Evolutionary conservation across 2,888 invertebrate genomes (phyloP), one percentile per base, ranked within the genome.

Genomic region (Argyresthia goedartella): DNA sequence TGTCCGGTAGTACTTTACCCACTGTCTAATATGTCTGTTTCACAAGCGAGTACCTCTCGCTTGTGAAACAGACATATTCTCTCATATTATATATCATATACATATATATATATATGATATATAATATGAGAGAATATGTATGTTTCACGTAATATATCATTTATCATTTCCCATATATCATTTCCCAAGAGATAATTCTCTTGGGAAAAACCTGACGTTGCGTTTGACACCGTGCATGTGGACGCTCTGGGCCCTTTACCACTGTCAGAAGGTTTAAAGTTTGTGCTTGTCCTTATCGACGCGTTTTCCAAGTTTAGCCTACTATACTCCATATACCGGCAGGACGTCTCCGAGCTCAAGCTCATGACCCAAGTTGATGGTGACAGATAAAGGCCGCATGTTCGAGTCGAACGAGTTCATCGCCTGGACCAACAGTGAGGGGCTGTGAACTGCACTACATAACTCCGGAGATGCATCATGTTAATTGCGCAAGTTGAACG

Each of bases 191-290:
- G n/a, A n/a, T n/a, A n/a, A n/a, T n/a, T n/a, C n/a, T 61, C 58
- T 7, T 60, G 63, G 57, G 52, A 56, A 25, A 61, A 60, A 16
- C 47, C 47, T n/a, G 56, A 57, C 8, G 2, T 11, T 4, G 61
- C 57, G 14, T 65, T 60, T 52, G 34, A 57, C 3, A 54, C 58
- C 0, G 9, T 63, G 0, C 60, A 63, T 41, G 33, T 36, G n/a
- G 51, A 51, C 35, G 51, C 16, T 7, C 11, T 51, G 13, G 51
- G 51, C 1, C 49, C 52, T 4, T 14, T 52, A n/a, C 48, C 52
- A 33, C 34, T 13, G 14, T 52, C 52, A 6, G 42, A 49, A 11
- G 49, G 49, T 2, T 45, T 16, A 14, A 42, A 44, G 36, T 49
- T 49, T n/a, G 53, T 53, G 2, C 45, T 53, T 1, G 14, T 53